Percentiles rank a stretch among this genome's conserved stretches.
Conservation (phyloP, 1,140 invertebrate species). For the Cyphomyrmex costatus region DNA sequence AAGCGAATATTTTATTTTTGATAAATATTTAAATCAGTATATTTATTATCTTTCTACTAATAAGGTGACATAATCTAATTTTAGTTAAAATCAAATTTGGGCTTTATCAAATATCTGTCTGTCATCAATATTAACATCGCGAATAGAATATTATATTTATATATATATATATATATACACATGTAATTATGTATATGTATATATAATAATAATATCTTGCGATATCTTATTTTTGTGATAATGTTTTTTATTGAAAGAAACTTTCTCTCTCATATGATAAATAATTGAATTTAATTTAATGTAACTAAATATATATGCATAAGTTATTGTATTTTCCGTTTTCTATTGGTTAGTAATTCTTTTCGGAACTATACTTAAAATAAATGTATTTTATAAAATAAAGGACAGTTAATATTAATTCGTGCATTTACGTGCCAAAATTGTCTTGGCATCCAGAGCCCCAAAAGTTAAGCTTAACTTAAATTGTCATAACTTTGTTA, state of each 20-base stretch:
- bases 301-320: background rate
- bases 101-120: background rate
- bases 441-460: background rate
- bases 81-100: background rate
- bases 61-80: background rate
- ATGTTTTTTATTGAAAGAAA: background rate
- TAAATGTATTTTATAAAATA: slow-evolving; percentile 25
- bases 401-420: slow-evolving; percentile 25
- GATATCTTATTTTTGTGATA: background rate
- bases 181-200: no score
- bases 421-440: background rate
- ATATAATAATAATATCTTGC: background rate
- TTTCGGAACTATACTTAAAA: slow-evolving; percentile 9
- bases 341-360: background rate
- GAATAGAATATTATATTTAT: background rate
- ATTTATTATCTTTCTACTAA: background rate
- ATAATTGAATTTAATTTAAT: background rate
- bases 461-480: background rate
- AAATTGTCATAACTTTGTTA: background rate
- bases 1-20: background rate
- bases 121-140: background rate
- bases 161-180: no score
- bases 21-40: background rate
- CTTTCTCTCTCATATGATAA: background rate
- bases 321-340: background rate